A percentile compares a stretch with the other conserved stretches of the same genome.
Conservation (phyloP, 2,797 vertebrate genomes). For the Onychomys arenicola region DNA sequence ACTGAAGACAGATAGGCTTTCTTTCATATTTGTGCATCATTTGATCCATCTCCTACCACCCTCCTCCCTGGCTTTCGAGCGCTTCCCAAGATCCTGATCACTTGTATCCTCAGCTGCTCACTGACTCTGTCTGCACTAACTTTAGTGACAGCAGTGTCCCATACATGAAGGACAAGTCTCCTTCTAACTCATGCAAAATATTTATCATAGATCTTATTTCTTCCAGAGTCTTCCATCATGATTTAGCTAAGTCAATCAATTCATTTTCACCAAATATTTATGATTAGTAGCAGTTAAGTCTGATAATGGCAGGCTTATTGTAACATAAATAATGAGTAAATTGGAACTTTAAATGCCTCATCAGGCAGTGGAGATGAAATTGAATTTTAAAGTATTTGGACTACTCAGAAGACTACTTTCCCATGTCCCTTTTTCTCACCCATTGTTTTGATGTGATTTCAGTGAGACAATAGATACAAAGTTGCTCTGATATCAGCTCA, state of each 20-base stretch:
- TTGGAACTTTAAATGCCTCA: background rate
- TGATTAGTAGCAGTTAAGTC: background rate
- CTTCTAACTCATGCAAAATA: background rate
- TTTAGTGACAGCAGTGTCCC: background rate
- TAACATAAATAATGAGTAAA: background rate
- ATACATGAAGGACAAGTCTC: background rate
- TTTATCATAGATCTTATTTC: background rate
- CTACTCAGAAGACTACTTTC: background rate
- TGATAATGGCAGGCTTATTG: background rate
- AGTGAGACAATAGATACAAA: constrained; percentile 1
- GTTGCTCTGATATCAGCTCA: background rate
- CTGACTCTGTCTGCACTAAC: background rate
- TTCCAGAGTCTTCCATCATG: background rate
- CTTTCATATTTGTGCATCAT: background rate
- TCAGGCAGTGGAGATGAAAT: background rate
- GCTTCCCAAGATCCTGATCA: background rate
- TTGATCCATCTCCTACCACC: background rate
- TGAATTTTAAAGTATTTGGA: background rate
- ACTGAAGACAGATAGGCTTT: background rate
- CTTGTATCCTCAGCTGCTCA: background rate
- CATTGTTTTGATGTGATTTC: constrained; percentile 5
- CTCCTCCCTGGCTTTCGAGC: background rate
- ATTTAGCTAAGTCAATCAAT: background rate
- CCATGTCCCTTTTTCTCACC: background rate
- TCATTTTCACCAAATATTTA: background rate